Evolutionary conservation across 2,888 invertebrate species (phyloP), one percentile per base, ranked within the genome.

Genomic region (Seira musarum): DNA sequence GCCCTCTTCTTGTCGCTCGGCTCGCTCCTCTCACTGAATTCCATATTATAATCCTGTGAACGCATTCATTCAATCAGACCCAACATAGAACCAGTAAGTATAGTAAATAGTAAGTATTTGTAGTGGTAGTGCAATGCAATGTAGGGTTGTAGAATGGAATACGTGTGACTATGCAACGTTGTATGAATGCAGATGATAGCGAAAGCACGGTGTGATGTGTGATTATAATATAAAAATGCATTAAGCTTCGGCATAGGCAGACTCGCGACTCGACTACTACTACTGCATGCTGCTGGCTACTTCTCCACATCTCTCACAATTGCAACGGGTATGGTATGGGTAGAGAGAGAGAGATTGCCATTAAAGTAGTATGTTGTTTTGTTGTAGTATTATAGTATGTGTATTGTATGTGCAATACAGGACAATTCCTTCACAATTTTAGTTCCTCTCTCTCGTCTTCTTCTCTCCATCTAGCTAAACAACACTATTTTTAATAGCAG

Each of bases 371-470:
- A n/a, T n/a, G n/a, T n/a, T n/a, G n/a, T n/a, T n/a, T n/a, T n/a
- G n/a, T n/a, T n/a, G n/a, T n/a, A n/a, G n/a, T n/a, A n/a, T n/a
- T n/a, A n/a, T n/a, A n/a, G n/a, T n/a, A n/a, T n/a, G n/a, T n/a
- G n/a, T n/a, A n/a, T n/a, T n/a, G n/a, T 57, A n/a, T 57, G 57
- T 57, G 57, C 57, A 57, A 57, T 57, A 57, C 57, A 57, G 57
- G 57, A 57, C 57, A 57, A 57, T 57, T 57, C 57, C n/a, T 57
- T 57, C 57, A 57, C 13, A 57, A 8, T 57, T 57, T 8, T 57
- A n/a, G 3, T 57, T n/a, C 17, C 3, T 6, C 5, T 57, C 10
- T 17, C 10, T 13, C 57, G n/a, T n/a, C n/a, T n/a, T 57, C 5
- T n/a, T 15, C 57, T 15, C 57, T 57, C 15, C 57, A 57, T 57